Evolutionary conservation across 2,888 invertebrate species (phyloP), one percentile per base, ranked within the genome.

Genomic region (Hyalella azteca): DNA sequence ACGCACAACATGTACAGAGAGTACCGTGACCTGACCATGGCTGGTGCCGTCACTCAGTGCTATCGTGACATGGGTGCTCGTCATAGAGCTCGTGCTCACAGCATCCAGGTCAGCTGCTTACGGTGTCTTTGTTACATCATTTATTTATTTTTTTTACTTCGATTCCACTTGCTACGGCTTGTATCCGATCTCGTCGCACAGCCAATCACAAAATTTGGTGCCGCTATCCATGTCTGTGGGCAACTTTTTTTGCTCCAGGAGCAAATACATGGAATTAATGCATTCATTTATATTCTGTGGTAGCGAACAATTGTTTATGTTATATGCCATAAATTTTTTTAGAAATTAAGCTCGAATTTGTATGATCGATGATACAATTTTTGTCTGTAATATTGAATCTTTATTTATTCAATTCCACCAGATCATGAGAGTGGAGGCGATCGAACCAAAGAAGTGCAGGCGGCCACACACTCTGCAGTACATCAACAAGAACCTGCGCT

Each of bases 1-100:
- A 98, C 97, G 81, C 98, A 99, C 91, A 99, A 99, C 91, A 99
- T 99, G 99, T 99, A 99, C 93, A 92, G 97, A 85, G 99, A 99
- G 89, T 99, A 99, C 91, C 92, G 99, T 86, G 99, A 99, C 89
- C 90, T 98, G 86, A 94, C 95, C 81, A 95, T 97, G 7, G 95
- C 96, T 79, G 96, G 95, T 81, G 99, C 98, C 81, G 98, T 99
- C 80, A 99, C 99, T 19, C 95, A 96, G 89, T 98, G 97, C 89
- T 98, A 98, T 90, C 92, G 97, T 80, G 99, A 99, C 88, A 98
- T 98, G 97, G 97, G 96, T 85, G 98, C 98, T 79, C 93, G 98
- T 86, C 99, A 99, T 90, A 80, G 99, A 88, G 99, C 99, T 41
- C 92, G 98, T 85, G 97, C 98, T 76, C 97, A 98, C 88, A 94